Base-by-base conservation (phyloP, 2,113 vertebrate genomes). In the Ciconia stormi region DNA sequence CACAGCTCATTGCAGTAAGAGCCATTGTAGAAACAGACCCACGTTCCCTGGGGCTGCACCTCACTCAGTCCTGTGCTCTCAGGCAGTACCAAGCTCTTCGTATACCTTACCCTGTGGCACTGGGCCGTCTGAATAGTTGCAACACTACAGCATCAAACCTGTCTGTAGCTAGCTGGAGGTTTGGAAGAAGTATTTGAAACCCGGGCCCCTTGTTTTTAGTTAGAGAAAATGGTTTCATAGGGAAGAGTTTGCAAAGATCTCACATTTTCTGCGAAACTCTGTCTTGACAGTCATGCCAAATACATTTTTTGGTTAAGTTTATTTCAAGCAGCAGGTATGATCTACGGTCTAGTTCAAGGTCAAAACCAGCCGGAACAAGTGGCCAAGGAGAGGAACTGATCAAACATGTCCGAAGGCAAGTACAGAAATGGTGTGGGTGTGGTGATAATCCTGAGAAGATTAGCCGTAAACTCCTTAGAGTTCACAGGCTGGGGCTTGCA, bases 21-120 rank as follows among this genome's bases (percentile, higher is more conserved):
- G 22, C 26, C 0, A 0, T 30, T 19, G 11, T 2, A 52, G 55
- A 62, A 92, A 67, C 16, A 81, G 62, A 92, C 26, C n/a, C 47
- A 18, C 0, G 0, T 91, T 87, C 58, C 50, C n/a, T 0, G 3
- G 18, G 55, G 58, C 30, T 38, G 22, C 67, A 55, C 30, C 17
- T 87, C 53, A 11, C 56, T 82, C 61, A 47, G 13, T 38, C 34
- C 61, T 46, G 27, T 6, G 11, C 20, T 42, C 65, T 46, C 50
- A 72, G 52, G 63, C 42, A 63, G 32, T 40, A 36, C 40, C 81
- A 50, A 95, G 36, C 50, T 83, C 27, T 90, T 82, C 20, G 34
- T 32, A 1, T 58, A 26, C 76, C 46, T 95, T 73, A 49, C 40
- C 38, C 86, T 5, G 0, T 81, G 40, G 36, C 67, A 55, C 76